These are phyloP conservation scores for Furcula furcula DNA, from an alignment of 2,888 invertebrate species.

Conservation along the genomic window DNA sequence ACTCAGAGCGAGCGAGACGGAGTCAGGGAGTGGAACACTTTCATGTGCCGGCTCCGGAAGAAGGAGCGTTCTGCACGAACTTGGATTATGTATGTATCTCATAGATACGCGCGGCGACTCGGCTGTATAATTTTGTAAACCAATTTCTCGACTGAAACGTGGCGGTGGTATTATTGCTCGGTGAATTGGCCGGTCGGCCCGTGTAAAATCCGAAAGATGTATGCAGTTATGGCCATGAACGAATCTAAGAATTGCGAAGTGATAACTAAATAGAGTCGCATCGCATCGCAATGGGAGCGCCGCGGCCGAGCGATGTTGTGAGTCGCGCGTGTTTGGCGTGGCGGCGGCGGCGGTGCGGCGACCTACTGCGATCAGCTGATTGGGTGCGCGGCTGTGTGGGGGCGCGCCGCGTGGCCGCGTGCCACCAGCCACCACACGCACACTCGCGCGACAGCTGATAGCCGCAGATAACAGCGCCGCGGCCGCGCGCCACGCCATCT, in stretches of 20 bases:
- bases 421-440: conserved; percentile 32
- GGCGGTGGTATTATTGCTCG: background rate
- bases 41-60: conserved; percentile 58
- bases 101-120: conserved; percentile 29
- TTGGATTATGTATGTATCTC: conserved; percentile 46
- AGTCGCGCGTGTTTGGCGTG: conserved; percentile 13
- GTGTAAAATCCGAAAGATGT: too few relatives aligned
- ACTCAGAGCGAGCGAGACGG: conserved; percentile 39
- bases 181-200: background rate
- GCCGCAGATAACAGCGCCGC: conserved; percentile 27
- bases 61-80: conserved; percentile 59
- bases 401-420: conserved; percentile 23
- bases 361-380: conserved; percentile 75
- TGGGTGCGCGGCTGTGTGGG: conserved; percentile 43
- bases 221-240: background rate
- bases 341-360: conserved; percentile 29
- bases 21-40: conserved; percentile 55
- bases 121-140: conserved; percentile 3
- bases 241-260: background rate
- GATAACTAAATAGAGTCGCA: too few relatives aligned
- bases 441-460: conserved; percentile 44
- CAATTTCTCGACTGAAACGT: background rate
- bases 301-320: background rate
- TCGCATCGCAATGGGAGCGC: too few relatives aligned
- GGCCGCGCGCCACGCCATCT: conserved; percentile 12